Evolutionary conservation across 2,888 invertebrate genomes (phyloP).

Genomic region (Erynnis tages): DNA sequence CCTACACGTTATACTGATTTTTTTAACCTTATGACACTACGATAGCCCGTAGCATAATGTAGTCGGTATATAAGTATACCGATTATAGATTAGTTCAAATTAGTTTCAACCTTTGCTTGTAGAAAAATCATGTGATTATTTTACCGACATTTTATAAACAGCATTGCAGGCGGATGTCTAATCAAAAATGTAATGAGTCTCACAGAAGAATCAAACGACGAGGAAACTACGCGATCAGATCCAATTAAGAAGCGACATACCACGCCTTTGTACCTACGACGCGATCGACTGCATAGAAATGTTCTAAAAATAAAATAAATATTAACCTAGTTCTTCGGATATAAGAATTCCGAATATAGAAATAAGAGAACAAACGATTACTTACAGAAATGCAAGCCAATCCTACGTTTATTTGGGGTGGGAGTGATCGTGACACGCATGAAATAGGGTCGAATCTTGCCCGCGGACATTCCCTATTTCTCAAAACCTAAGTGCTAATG

Average conservation of each 20-base stretch:
- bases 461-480: slow-evolving; percentile 44
- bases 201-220: not conserved
- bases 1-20: too few relatives aligned
- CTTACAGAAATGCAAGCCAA: slow-evolving; percentile 55
- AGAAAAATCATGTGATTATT: too few relatives aligned
- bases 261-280: slow-evolving; percentile 2
- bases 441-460: slow-evolving; percentile 36
- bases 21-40: too few relatives aligned
- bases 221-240: slow-evolving; percentile 1
- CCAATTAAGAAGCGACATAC: slow-evolving; percentile 16
- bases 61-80: too few relatives aligned
- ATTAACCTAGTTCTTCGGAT: slow-evolving; percentile 16
- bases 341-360: slow-evolving; percentile 34
- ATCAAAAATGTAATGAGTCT: too few relatives aligned
- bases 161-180: too few relatives aligned
- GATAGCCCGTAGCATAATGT: too few relatives aligned
- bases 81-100: too few relatives aligned
- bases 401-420: slow-evolving; percentile 45
- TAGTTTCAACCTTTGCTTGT: too few relatives aligned
- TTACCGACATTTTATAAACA: too few relatives aligned
- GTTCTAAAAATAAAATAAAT: slow-evolving; percentile 19
- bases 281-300: slow-evolving; percentile 17
- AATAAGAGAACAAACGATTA: slow-evolving; percentile 61
- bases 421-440: slow-evolving; percentile 60
- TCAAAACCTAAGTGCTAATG: slow-evolving; percentile 63